Base-by-base conservation (phyloP, 2,888 invertebrate genomes). In the Polydrusus tereticollis region DNA sequence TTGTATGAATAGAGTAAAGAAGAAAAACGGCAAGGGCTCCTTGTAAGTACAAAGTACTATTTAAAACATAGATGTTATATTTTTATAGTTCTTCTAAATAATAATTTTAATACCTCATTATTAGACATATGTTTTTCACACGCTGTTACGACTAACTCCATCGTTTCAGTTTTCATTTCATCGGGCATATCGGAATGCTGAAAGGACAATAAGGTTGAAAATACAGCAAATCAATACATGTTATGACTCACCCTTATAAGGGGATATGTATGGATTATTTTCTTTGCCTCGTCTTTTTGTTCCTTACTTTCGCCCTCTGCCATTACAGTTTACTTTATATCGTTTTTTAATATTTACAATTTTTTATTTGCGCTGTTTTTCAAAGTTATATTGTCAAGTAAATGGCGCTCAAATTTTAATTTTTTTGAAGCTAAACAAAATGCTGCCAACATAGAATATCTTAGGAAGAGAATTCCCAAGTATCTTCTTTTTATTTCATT, bases 101-200 rank as follows among this genome's bases (percentile, higher is more conserved):
- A n/a, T n/a, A n/a, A n/a, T n/a, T n/a, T n/a, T n/a, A 18, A 29
- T 41, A 47, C 93, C 88, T 93, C 93, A 85, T 96, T 95, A 86
- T 96, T 97, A 6, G 90, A 87, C 0, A 94, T 87, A 86, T 90
- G 93, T 87, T 97, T 97, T 86, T 98, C 98, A 83, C 97, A 96
- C 0, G 97, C 97, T 2, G 96, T 95, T 63, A 97, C 95, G 76
- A 94, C 94, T 77, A 97, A 86, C 85, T 98, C 97, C 86, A 97
- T 90, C 0, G 94, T 93, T 86, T 98, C 98, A 29, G 89, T 89
- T 80, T 92, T 92, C 92, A 97, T 95, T 86, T 98, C 97, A 79
- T 97, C 97, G 26, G 90, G 88, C 97, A 98, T 97, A 85, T 98
- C 98, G 1, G 94, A 92, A 85, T 94, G 92, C 96, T 96, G 86